phyloP scores from a whole-genome alignment of 2,797 vertebrate genomes.

The Cyprinella venusta region DNA sequence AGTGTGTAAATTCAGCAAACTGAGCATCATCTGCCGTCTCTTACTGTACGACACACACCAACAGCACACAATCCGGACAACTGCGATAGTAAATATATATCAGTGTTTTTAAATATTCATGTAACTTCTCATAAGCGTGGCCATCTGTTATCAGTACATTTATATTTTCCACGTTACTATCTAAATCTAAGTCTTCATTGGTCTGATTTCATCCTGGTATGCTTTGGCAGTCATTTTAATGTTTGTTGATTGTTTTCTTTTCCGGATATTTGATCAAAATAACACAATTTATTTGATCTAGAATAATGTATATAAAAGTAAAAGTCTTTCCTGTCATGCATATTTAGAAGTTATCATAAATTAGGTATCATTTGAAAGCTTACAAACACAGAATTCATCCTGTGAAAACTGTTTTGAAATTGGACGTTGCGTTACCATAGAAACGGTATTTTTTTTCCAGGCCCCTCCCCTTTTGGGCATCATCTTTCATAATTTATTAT shows the following conservation, averaged over 20 bases:
- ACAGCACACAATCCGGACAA: background rate
- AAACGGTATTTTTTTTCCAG: too few relatives aligned
- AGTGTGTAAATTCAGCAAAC: conserved; percentile 16
- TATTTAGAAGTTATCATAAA: too few relatives aligned
- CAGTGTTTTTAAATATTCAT: background rate
- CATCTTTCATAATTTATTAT: too few relatives aligned
- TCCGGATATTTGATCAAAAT: background rate
- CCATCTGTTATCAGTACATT: background rate
- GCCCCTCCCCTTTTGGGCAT: too few relatives aligned
- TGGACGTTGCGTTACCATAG: too few relatives aligned
- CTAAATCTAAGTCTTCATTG: background rate
- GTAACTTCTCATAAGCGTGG: background rate
- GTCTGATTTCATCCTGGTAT: background rate
- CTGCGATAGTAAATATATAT: background rate
- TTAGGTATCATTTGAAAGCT: too few relatives aligned
- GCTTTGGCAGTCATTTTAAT: background rate
- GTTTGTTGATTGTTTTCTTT: background rate
- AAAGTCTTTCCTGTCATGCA: background rate
- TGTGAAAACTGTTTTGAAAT: too few relatives aligned
- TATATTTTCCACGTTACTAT: background rate
- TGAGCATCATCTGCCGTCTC: background rate
- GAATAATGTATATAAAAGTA: background rate
- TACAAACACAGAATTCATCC: too few relatives aligned
- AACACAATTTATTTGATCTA: background rate
- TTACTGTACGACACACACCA: background rate